Percentiles rank a stretch among this genome's conserved stretches.
Evolutionary conservation across 2,113 vertebrate genomes (phyloP).

Genomic region (Cathartes aura): DNA sequence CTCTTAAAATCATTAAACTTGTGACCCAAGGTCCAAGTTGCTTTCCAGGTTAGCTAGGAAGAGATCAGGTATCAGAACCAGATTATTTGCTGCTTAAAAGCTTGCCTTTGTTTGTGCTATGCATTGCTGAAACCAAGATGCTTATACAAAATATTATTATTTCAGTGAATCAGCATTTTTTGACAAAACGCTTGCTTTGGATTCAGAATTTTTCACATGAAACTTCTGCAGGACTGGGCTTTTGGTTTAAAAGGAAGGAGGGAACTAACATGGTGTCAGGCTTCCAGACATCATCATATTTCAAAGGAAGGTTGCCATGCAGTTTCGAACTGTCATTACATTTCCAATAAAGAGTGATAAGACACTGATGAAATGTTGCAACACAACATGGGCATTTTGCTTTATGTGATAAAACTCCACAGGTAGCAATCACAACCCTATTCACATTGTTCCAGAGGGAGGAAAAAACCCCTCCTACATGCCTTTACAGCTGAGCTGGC

Average conservation of each 20-base stretch:
- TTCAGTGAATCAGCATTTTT: background rate
- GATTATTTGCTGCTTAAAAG: background rate
- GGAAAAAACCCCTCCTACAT: background rate
- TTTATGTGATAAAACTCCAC: background rate
- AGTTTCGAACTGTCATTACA: conserved; percentile 5
- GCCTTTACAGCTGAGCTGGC: conserved; percentile 10
- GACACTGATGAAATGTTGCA: background rate
- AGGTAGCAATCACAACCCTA: background rate
- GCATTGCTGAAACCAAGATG: background rate
- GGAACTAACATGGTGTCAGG: background rate
- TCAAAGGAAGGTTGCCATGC: background rate
- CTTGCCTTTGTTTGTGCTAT: background rate
- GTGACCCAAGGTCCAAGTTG: background rate
- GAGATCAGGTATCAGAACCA: background rate
- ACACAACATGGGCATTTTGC: background rate
- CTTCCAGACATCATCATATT: background rate
- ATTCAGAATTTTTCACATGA: background rate
- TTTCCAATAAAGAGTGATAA: conserved; percentile 1
- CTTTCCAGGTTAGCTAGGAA: background rate
- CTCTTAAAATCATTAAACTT: background rate
- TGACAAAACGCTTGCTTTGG: background rate
- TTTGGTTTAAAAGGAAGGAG: background rate
- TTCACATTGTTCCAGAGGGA: background rate
- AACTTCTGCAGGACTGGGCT: background rate
- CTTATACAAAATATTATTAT: background rate